Evolutionary conservation across 2,797 vertebrate species (phyloP).

Genomic region (Oreortyx pictus): DNA sequence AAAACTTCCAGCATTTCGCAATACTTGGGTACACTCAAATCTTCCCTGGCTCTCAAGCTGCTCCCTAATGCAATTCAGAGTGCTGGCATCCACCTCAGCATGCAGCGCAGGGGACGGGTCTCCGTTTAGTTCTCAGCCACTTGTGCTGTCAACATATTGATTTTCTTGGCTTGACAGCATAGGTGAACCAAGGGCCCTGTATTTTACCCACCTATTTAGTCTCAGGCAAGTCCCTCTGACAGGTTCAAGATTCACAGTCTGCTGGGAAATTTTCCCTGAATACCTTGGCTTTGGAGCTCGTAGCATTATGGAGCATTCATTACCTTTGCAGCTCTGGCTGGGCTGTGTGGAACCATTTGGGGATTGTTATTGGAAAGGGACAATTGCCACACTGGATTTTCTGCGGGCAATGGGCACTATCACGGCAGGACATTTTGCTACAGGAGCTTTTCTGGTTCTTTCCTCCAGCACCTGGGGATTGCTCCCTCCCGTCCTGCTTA

Average conservation of each 20-base stretch:
- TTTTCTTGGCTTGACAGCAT: background rate
- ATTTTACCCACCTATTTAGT: background rate
- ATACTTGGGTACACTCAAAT: rapidly evolving
- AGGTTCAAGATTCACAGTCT: background rate
- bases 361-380: background rate
- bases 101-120: rapidly evolving
- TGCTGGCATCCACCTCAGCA: background rate
- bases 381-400: background rate
- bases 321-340: background rate
- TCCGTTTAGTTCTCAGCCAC: background rate
- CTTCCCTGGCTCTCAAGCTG: background rate
- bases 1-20: background rate
- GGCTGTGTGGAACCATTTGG: rapidly evolving
- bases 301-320: background rate
- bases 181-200: background rate
- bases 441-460: background rate
- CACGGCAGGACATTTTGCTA: background rate
- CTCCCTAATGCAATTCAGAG: background rate
- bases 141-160: background rate
- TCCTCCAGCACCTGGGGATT: background rate
- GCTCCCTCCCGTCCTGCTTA: background rate
- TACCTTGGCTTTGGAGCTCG: rapidly evolving
- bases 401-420: background rate
- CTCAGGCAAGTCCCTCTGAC: background rate
- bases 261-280: background rate